A percentile compares a stretch with the other conserved stretches of the same genome.
phyloP scores from a whole-genome alignment of 2,888 invertebrate genomes.

The Meganola albula region DNA sequence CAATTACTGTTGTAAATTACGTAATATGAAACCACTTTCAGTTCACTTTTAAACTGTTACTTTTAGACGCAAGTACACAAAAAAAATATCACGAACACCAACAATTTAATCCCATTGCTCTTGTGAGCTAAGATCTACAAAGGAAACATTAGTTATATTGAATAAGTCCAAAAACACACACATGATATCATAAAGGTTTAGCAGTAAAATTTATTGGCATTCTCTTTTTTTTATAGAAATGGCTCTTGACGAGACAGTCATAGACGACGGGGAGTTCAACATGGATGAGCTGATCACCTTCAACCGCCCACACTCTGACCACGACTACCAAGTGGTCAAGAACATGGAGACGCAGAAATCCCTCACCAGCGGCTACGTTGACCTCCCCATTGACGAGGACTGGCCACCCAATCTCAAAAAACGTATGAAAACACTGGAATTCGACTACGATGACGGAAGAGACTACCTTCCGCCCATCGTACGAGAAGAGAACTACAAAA shows the following conservation, averaged over 20 bases:
- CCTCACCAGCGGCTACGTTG: conserved; percentile 67
- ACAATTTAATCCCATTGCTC: no score
- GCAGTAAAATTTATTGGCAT: no score
- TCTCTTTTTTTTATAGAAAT: conserved; percentile 46
- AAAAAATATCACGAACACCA: no score
- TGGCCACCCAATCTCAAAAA: conserved; percentile 77
- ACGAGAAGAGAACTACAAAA: conserved; percentile 62
- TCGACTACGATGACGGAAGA: conserved; percentile 60
- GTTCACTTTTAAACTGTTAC: no score
- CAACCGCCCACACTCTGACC: conserved; percentile 67
- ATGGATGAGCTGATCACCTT: conserved; percentile 80
- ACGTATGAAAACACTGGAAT: conserved; percentile 65
- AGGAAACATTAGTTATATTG: no score
- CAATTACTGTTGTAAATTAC: no score
- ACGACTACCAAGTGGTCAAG: conserved; percentile 70
- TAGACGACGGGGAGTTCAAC: conserved; percentile 78
- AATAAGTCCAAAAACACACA: no score
- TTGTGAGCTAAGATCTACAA: no score
- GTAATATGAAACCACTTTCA: no score
- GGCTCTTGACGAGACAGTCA: conserved; percentile 65
- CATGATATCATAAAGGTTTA: no score
- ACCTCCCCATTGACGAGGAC: conserved; percentile 78
- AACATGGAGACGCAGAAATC: conserved; percentile 39
- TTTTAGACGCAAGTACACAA: no score
- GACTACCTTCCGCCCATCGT: conserved; percentile 62